Conservation (phyloP, 1,140 invertebrate genomes). For the Daktulosphaira vitifoliae region DNA sequence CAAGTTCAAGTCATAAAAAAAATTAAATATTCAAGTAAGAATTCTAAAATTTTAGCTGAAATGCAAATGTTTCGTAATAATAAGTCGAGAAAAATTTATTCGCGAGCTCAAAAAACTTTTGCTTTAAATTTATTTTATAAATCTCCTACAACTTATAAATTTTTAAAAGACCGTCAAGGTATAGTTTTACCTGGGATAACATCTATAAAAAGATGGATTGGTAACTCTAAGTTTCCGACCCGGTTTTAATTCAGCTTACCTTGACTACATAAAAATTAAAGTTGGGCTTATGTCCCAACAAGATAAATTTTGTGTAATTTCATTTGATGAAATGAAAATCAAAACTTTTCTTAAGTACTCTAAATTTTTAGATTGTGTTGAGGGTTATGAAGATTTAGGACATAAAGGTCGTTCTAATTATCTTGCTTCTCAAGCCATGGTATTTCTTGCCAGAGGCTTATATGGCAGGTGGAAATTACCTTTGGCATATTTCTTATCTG, state of each 20-base stretch:
- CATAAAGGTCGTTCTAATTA: neutral
- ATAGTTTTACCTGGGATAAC: neutral
- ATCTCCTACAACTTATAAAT: slow-evolving; percentile 6
- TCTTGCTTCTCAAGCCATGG: neutral
- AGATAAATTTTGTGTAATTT: neutral
- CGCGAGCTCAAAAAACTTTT: neutral
- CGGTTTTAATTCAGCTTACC: neutral
- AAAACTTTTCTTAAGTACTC: slow-evolving; percentile 7
- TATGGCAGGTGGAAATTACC: no score
- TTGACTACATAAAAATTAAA: slow-evolving; percentile 7
- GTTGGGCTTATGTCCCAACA: neutral
- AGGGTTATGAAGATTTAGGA: slow-evolving; percentile 14
- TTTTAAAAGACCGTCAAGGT: neutral
- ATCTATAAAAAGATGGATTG: neutral
- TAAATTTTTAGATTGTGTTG: neutral
- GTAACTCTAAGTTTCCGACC: slow-evolving; percentile 1
- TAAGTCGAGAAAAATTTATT: neutral
- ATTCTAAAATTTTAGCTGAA: neutral
- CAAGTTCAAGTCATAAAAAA: no score
- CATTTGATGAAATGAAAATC: slow-evolving; percentile 15
- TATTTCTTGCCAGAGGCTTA: neutral
- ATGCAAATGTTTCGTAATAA: slow-evolving; percentile 3
- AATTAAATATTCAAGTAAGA: no score
- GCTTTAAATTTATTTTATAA: slow-evolving; percentile 4
- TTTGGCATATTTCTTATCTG: no score